These are phyloP conservation scores for Mnemiopsis leidyi DNA, from an alignment of 37 sponge, comb jelly and placozoan species.

Conservation along the genomic window DNA sequence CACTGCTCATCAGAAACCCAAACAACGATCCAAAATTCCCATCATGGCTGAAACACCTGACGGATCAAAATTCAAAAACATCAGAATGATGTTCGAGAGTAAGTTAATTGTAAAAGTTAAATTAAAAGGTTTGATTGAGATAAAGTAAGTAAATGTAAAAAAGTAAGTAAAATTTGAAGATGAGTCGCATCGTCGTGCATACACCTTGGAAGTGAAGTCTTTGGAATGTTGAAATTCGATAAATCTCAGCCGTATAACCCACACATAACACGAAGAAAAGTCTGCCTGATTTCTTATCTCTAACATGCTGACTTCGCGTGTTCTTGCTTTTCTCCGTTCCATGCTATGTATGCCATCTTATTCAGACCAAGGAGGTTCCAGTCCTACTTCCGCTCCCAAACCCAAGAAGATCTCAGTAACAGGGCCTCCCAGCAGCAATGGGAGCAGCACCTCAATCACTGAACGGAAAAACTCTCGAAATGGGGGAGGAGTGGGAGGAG, in stretches of 20 bases:
- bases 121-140: too few species aligned
- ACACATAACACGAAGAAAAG: background rate
- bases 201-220: too few species aligned
- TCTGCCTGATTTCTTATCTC: background rate
- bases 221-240: background rate
- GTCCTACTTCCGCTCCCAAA: background rate
- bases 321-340: background rate
- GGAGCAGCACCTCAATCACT: background rate
- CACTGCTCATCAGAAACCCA: background rate
- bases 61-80: background rate
- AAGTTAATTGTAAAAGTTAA: background rate
- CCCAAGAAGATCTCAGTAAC: background rate
- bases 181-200: background rate
- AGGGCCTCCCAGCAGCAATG: background rate
- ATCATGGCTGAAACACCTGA: background rate
- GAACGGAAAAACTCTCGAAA: background rate
- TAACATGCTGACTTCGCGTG: background rate
- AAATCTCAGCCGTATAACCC: background rate
- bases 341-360: background rate
- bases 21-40: background rate
- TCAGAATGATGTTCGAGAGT: conserved; percentile 31
- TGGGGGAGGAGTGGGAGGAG: background rate
- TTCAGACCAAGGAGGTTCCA: background rate
- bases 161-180: background rate
- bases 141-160: too few species aligned